Evolutionary conservation across 2,888 invertebrate species (phyloP), one percentile per base, ranked within the genome.

Genomic region (Cheilosia variabilis): DNA sequence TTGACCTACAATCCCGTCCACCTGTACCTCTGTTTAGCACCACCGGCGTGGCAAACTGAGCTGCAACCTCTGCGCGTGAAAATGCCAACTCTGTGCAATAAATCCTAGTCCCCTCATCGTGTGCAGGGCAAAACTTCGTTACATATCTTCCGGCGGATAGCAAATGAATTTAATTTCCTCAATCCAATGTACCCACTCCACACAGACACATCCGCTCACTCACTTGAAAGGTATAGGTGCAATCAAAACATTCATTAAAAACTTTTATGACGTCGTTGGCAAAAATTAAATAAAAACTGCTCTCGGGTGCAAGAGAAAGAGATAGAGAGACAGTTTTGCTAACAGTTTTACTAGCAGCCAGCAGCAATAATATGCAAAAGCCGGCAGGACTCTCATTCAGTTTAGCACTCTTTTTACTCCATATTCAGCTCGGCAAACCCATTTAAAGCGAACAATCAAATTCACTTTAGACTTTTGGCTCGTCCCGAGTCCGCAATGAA

Each of bases 171-270:
- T 66, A 86, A 86, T 86, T 86, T 86, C 80, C 84, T 69, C 76
- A 80, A 80, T 76, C 69, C 75, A 31, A 57, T 52, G 58, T 15
- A 76, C 63, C 57, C 72, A 50, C 55, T 24, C 19, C 63, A 27
- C 41, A 17, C 27, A n/a, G n/a, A 7, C 19, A 4, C 13, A 37
- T 19, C 24, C 31, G 22, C 31, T 52, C 17, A 45, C 68, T 37
- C 22, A 52, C 73, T 55, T 31, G 55, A 2, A 31, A 31, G 31
- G 47, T 80, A 22, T 22, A 41, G 71, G 43, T 76, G 84, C 84
- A 80, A 86, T 86, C 84, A 86, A 76, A 86, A 71, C 75, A 66
- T 86, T 86, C 80, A 86, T 86, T 86, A 66, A 71, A 84, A 86
- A 86, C 84, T 86, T 86, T 86, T 86, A 86, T 76, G 80, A 80